Base-by-base conservation (phyloP, 1,140 invertebrate genomes). In the Rhagoletis pomonella region DNA sequence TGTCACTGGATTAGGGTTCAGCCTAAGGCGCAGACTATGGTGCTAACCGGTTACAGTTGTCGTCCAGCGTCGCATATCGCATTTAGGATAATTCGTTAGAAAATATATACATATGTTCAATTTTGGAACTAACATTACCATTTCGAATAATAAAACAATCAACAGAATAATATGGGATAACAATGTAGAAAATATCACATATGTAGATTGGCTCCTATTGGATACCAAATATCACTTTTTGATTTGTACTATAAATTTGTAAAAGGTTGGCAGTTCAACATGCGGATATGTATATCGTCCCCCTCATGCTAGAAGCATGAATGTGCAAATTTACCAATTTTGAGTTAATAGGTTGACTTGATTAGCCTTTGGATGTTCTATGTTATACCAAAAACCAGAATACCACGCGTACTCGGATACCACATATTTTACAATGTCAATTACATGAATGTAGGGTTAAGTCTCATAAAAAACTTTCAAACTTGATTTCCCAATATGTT, bases 121-220 rank as follows among this genome's bases (percentile, higher is more conserved):
- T 42, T 67, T 39, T 29, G 10, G 39, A 39, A 39, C 39, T 67
- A 67, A 39, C 39, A 67, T 9, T 42, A 39, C 39, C 64, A 42
- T 44, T 47, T 42, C 39, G 44, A 73, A 73, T 73, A 73, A 44
- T 73, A 65, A 65, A 73, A 47, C 17, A 44, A 42, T 42, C 42
- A 73, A 44, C 12, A 42, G 39, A 67, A 44, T 44, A 73, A 73
- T 42, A 42, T 44, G 17, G 3, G 44, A 12, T 73, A 73, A 73
- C 42, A 73, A 39, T 73, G 42, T 73, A 73, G 44, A 73, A 73
- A 73, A 73, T 73, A 73, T 73, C 67, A 73, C 67, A 73, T 17
- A 39, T 29, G 65, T 67, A 29, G 64, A 29, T 44, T 42, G 42
- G 44, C 5, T 14, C 5, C 67, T 73, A 73, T 14, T 44, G 12